phyloP scores from a whole-genome alignment of 92 coral and sea anemone genomes.

The Actinernus sp. region DNA sequence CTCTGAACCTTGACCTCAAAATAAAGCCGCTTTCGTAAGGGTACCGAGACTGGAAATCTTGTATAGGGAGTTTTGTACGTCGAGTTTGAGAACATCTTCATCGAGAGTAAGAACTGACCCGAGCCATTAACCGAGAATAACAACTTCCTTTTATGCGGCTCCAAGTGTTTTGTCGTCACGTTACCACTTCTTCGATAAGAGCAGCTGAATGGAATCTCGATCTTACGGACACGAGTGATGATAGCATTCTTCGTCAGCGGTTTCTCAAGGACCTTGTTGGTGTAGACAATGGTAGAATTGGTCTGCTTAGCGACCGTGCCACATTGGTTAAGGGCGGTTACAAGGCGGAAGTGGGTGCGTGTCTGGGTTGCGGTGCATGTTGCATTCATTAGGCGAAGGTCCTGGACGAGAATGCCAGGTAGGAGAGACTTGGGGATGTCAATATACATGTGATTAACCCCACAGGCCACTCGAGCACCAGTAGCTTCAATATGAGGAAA shows the following conservation, averaged over 20 bases:
- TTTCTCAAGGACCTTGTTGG: neutral
- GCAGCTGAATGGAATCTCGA: neutral
- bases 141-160: neutral
- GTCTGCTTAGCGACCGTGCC: slow-evolving; percentile 2
- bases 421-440: neutral
- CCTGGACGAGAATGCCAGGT: slow-evolving; percentile 2
- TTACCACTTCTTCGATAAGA: neutral
- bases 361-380: slow-evolving; percentile 4
- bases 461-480: slow-evolving; percentile 1
- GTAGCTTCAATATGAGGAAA: neutral
- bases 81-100: slow-evolving; percentile 5
- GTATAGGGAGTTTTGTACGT: slow-evolving; percentile 1
- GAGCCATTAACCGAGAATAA: too few species aligned
- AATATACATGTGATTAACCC: slow-evolving; percentile 7
- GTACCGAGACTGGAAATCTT: too few species aligned
- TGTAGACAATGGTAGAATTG: neutral
- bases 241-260: slow-evolving; percentile 1
- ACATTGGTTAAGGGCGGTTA: slow-evolving; percentile 7
- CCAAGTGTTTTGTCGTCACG: neutral
- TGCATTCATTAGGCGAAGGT: slow-evolving; percentile 1
- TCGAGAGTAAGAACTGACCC: neutral
- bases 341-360: neutral
- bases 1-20: slow-evolving; percentile 1
- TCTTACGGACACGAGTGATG: slow-evolving; percentile 7
- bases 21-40: too few species aligned